Conservation (phyloP, 1,140 invertebrate genomes). For the Meloidogyne exigua region DNA sequence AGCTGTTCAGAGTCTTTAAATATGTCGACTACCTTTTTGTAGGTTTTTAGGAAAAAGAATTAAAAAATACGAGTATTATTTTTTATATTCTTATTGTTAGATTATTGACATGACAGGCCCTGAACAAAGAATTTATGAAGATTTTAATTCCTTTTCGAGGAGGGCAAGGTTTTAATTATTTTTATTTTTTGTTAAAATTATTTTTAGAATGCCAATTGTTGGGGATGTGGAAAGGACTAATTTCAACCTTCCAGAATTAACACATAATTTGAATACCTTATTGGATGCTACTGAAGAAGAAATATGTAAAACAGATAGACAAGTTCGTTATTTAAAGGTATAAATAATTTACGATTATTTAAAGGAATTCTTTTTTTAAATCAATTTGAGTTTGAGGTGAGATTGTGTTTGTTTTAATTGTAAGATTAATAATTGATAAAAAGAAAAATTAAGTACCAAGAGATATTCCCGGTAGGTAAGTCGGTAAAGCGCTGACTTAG, state of each 20-base stretch:
- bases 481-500: too few relatives aligned
- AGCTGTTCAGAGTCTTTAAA: too few relatives aligned
- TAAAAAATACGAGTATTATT: too few relatives aligned
- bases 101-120: constrained; percentile 98
- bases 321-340: constrained; percentile 74
- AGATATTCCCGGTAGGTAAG: neutral
- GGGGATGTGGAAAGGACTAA: constrained; percentile 50
- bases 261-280: constrained; percentile 82
- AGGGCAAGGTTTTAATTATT: constrained; percentile 55
- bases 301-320: constrained; percentile 83
- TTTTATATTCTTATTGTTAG: too few relatives aligned
- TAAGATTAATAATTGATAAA: neutral
- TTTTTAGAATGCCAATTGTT: constrained; percentile 32
- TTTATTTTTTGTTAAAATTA: constrained; percentile 11
- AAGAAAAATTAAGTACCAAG: too few relatives aligned
- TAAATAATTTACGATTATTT: too few relatives aligned
- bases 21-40: too few relatives aligned
- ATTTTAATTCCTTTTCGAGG: constrained; percentile 53
- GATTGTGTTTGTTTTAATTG: too few relatives aligned
- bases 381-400: too few relatives aligned
- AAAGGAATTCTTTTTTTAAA: too few relatives aligned
- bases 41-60: too few relatives aligned
- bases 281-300: constrained; percentile 86
- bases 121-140: constrained; percentile 83
- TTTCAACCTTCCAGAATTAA: constrained; percentile 79